Conservation (phyloP, 2,113 vertebrate genomes). For the Hipposideros armiger region DNA sequence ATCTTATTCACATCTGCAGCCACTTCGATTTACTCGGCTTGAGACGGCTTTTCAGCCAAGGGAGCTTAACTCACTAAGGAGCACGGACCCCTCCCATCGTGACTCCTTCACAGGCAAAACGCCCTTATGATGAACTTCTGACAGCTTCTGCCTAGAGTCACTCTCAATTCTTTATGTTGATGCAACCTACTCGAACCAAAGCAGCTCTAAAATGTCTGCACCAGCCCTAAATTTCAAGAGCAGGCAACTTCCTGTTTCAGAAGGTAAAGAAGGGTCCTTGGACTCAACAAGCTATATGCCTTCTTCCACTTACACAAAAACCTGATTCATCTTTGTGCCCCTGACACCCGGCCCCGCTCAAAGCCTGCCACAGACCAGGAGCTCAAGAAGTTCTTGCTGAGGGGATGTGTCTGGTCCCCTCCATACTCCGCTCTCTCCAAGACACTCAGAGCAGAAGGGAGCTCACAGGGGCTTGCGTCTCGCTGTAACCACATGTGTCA, state of each 20-base stretch:
- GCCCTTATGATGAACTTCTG: neutral
- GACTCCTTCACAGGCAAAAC: neutral
- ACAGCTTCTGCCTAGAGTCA: neutral
- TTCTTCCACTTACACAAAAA: conserved; percentile 40
- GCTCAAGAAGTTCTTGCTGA: neutral
- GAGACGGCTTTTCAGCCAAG: neutral
- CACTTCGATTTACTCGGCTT: neutral
- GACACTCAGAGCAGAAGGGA: too few relatives aligned
- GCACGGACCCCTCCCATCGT: neutral
- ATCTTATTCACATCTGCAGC: neutral
- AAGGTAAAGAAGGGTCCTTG: neutral
- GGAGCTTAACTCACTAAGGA: neutral
- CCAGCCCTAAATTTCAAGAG: neutral
- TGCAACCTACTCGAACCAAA: neutral
- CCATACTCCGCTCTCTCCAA: neutral
- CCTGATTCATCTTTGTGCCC: neutral
- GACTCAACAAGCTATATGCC: neutral
- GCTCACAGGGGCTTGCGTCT: neutral
- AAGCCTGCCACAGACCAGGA: neutral
- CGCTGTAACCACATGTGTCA: neutral
- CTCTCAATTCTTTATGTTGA: neutral
- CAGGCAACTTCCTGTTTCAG: conserved; percentile 35
- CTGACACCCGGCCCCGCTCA: neutral
- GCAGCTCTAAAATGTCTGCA: neutral
- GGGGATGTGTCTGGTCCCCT: neutral